Conservation (phyloP, 1,140 invertebrate genomes). For the Hycleus cichorii region DNA sequence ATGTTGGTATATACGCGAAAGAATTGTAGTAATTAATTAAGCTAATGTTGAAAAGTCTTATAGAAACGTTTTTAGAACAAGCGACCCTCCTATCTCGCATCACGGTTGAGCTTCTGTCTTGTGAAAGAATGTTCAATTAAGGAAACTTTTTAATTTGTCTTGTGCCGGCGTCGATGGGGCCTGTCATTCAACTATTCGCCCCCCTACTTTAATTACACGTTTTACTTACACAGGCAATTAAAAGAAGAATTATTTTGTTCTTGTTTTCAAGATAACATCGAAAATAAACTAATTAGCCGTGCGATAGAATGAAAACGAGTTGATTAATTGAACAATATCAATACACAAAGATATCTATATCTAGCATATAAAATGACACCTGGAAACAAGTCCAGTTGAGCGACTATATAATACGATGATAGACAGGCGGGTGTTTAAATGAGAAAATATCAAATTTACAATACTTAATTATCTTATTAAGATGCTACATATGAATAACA, state of each 20-base stretch:
- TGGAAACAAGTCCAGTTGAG: no score
- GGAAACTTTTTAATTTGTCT: conserved; percentile 14
- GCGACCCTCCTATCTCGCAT: no score
- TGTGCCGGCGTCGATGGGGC: not conserved
- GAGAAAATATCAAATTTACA: conserved; percentile 22
- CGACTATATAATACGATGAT: no score
- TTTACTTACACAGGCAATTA: conserved; percentile 6
- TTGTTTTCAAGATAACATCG: no score
- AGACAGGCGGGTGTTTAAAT: conserved; percentile 1
- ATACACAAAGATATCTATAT: no score
- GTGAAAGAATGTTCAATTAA: conserved; percentile 14
- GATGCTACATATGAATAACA: not conserved
- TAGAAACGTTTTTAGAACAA: conserved; percentile 3
- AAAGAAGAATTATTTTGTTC: conserved; percentile 1
- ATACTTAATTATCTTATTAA: conserved; percentile 12
- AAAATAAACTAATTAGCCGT: no score
- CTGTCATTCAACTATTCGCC: conserved; percentile 8
- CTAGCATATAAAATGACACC: no score
- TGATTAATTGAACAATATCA: no score
- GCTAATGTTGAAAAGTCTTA: conserved; percentile 3
- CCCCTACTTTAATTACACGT: conserved; percentile 5
- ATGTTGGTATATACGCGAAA: no score
- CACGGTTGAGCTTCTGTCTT: not conserved
- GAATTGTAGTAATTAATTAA: conserved; percentile 8
- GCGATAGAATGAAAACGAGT: no score